Base-by-base conservation (phyloP, 1,140 invertebrate genomes). In the Hylyphantes graminicola region DNA sequence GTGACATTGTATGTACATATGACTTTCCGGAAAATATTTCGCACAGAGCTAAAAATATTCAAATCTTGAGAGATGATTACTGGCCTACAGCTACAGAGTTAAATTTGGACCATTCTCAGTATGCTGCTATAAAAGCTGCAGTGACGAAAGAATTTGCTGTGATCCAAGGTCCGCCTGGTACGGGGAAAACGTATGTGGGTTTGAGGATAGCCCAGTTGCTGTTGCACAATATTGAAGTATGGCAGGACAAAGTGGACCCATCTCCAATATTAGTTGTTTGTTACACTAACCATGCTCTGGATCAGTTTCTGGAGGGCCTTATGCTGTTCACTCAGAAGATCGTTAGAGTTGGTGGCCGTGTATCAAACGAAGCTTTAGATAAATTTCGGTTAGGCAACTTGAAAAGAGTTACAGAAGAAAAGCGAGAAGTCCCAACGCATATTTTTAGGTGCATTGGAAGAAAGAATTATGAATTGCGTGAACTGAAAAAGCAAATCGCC, bases 281-380 rank as follows among this genome's bases (percentile, higher is more conserved):
- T 87, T 96, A 93, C 86, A 96, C 95, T 0, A 97, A 97, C 88
- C 95, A 96, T 89, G 95, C 95, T 0, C 88, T 97, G 5, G 96
- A 97, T 90, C 95, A 97, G 88, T 96, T 97, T 90, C 89, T 97
- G 19, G 93, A 95, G 88, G 94, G 93, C 21, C 90, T 95, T 6
- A 87, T 92, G 7, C 74, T 88, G 13, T 89, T 87, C 50, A 88
- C 88, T 10, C 57, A 87, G 0, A 88, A 88, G 9, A 90, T 96
- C 75, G 90, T 95, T n/a, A 91, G 96, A 55, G 92, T 96, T 86
- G 96, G 96, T 7, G 93, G 93, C 9, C 92, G 94, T 88, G 93
- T 93, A 0, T 92, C 92, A 87, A 93, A 91, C 87, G 90, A 92
- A 88, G 67, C 21, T 19, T 12, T 88, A 54, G 68, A 86, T 54